A percentile compares a stretch with the other conserved stretches of the same genome.
phyloP scores from a whole-genome alignment of 2,113 vertebrate genomes.

The Protobothrops flavoviridis region DNA sequence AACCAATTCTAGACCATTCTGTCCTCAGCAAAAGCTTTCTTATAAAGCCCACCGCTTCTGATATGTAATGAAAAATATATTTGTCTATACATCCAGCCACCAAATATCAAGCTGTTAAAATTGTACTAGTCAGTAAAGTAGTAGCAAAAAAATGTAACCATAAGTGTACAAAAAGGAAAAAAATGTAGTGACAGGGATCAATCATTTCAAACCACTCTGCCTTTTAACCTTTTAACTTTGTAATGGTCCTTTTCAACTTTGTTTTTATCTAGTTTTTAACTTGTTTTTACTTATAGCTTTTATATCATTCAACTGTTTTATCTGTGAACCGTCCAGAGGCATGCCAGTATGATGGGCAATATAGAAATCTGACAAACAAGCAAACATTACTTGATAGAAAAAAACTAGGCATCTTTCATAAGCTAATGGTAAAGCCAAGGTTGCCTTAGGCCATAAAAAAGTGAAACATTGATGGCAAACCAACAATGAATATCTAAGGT shows the following conservation, averaged over 20 bases:
- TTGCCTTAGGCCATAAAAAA: background rate
- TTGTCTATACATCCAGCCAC: background rate
- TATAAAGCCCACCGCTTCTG: background rate
- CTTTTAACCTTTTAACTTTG: background rate
- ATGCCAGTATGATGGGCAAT: background rate
- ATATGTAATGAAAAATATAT: background rate
- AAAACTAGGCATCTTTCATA: background rate
- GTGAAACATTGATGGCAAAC: background rate
- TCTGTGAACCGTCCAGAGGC: background rate
- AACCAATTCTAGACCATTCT: too few relatives aligned
- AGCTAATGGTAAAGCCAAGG: background rate
- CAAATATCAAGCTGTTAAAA: background rate
- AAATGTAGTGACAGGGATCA: background rate
- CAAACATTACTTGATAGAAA: background rate
- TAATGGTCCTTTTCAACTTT: background rate
- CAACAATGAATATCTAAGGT: background rate
- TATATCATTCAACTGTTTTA: background rate
- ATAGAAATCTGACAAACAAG: background rate
- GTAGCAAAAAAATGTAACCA: background rate
- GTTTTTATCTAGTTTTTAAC: background rate
- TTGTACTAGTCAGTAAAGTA: background rate
- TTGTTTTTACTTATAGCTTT: background rate
- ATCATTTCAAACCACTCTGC: background rate
- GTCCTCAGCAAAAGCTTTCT: background rate
- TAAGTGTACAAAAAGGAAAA: background rate